These are phyloP conservation scores for Megastigmus dorsalis DNA, from an alignment of 2,888 invertebrate species.

Conservation along the genomic window DNA sequence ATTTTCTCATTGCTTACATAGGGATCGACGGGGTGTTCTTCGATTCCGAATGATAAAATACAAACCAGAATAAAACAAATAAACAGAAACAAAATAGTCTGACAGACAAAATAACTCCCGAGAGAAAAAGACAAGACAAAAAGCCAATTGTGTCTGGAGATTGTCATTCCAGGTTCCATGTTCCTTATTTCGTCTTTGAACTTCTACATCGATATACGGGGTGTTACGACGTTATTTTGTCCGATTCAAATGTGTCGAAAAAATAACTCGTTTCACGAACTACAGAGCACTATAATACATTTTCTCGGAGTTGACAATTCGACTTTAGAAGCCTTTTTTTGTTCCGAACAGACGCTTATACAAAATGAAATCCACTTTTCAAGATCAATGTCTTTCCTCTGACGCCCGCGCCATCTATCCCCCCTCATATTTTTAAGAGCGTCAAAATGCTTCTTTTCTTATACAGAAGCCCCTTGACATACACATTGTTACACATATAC, in stretches of 20 bases:
- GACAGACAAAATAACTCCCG: constrained; percentile 26
- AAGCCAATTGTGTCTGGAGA: constrained; percentile 25
- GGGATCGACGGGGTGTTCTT: background rate
- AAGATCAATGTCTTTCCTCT: constrained; percentile 23
- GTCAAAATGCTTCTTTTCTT: constrained; percentile 5
- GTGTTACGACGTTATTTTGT: too few species aligned
- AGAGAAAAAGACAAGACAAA: constrained; percentile 38
- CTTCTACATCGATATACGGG: too few species aligned
- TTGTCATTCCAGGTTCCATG: constrained; percentile 49
- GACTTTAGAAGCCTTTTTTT: constrained; percentile 9
- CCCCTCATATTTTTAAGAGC: constrained; percentile 17
- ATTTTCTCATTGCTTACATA: constrained; percentile 1
- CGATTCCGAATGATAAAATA: constrained; percentile 7
- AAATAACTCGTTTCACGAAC: too few species aligned
- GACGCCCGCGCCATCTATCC: background rate
- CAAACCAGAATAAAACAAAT: background rate
- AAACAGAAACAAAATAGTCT: constrained; percentile 15
- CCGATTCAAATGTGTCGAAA: too few species aligned
- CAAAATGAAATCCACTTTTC: background rate
- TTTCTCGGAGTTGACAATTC: constrained; percentile 7
- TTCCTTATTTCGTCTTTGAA: constrained; percentile 46
- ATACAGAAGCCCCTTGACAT: background rate
- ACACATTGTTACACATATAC: constrained; percentile 13
- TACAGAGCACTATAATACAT: background rate
- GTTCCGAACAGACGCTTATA: background rate